phyloP scores from a whole-genome alignment of 2,888 invertebrate genomes.

The Sarcophaga carnaria region DNA sequence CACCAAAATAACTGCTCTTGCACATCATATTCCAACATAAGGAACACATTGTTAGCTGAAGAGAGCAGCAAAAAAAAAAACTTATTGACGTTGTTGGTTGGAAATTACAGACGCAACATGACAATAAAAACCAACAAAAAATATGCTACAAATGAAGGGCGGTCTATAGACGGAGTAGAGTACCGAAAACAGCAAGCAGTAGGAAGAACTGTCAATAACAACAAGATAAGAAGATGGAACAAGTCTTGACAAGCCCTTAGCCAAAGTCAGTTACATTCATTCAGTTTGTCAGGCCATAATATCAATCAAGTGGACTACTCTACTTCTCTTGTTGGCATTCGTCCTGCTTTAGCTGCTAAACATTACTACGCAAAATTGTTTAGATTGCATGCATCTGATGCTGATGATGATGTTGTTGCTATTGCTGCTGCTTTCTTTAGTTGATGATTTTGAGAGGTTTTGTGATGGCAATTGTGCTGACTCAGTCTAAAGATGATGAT shows the following conservation, averaged over 20 bases:
- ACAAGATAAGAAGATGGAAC: conserved; percentile 13
- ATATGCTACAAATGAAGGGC: background rate
- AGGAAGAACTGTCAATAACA: conserved; percentile 52
- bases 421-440: conserved; percentile 8
- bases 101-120: conserved; percentile 51
- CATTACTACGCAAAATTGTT: conserved; percentile 28
- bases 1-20: too few species aligned
- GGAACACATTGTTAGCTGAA: conserved; percentile 59
- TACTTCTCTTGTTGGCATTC: background rate
- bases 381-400: conserved; percentile 58
- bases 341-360: background rate
- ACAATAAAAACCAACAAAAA: background rate
- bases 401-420: conserved; percentile 8
- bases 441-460: background rate
- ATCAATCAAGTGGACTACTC: conserved; percentile 67
- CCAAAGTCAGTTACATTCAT: background rate
- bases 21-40: conserved; percentile 28
- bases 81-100: conserved; percentile 42
- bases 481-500: conserved; percentile 2
- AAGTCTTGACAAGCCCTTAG: conserved; percentile 9
- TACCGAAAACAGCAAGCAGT: background rate
- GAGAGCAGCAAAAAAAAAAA: conserved; percentile 59
- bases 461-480: background rate
- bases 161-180: background rate
- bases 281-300: conserved; percentile 44